Evolutionary conservation across 2,113 vertebrate species (phyloP).

Genomic region (Clarias gariepinus): DNA sequence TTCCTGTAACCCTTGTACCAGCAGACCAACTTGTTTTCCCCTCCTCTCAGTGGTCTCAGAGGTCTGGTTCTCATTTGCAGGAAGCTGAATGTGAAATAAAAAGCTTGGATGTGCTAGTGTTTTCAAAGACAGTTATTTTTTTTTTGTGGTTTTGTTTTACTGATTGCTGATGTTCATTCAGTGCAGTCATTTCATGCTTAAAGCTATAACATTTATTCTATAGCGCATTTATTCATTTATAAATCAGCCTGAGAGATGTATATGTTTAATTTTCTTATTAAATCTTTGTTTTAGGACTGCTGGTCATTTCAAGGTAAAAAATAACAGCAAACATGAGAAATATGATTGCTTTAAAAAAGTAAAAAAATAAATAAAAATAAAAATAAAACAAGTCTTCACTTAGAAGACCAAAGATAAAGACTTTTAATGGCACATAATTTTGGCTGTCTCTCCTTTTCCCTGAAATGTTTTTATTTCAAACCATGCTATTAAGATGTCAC

Average conservation of each 20-base stretch:
- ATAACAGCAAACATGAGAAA: not conserved
- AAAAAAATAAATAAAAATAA: too few relatives aligned
- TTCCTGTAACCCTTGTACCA: not conserved
- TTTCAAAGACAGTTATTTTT: not conserved
- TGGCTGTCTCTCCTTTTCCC: conserved; percentile 21
- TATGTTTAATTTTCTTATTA: not conserved
- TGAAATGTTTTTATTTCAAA: conserved; percentile 45
- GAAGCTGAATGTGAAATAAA: not conserved
- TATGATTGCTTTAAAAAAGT: not conserved
- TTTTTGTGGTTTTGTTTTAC: not conserved
- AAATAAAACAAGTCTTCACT: not conserved
- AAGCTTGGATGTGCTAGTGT: not conserved
- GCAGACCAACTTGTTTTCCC: not conserved
- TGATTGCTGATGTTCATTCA: not conserved
- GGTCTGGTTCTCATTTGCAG: not conserved
- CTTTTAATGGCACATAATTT: conserved; percentile 43
- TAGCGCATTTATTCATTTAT: not conserved
- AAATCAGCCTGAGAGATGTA: not conserved
- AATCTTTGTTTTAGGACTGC: not conserved
- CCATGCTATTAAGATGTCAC: conserved; percentile 27
- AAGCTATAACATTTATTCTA: not conserved
- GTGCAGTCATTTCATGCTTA: not conserved
- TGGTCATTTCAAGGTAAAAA: not conserved
- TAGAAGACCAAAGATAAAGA: conserved; percentile 33
- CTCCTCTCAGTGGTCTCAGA: not conserved